Conservation (phyloP, 2,797 vertebrate species). For the Sebastes steindachneri region DNA sequence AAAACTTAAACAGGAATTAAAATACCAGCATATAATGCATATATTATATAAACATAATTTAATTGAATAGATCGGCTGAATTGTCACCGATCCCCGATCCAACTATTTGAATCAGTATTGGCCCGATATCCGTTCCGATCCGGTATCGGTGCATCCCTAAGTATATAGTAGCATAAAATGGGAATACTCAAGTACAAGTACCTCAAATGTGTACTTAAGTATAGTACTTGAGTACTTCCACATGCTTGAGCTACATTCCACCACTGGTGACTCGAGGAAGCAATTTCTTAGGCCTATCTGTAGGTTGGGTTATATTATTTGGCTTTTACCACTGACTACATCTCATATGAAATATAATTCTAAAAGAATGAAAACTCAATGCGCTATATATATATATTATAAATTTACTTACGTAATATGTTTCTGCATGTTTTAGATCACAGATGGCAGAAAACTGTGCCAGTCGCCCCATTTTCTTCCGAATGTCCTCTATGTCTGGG, state of each 20-base stretch:
- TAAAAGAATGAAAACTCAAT: neutral
- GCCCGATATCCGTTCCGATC: too few relatives aligned
- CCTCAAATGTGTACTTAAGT: neutral
- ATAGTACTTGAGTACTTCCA: neutral
- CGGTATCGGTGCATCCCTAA: too few relatives aligned
- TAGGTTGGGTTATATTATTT: neutral
- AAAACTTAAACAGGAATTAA: too few relatives aligned
- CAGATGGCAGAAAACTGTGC: accelerated
- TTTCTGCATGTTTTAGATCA: slow-evolving; percentile 3
- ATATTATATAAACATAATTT: too few relatives aligned
- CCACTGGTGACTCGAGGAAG: neutral
- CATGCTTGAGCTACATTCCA: neutral
- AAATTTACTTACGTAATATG: slow-evolving; percentile 50
- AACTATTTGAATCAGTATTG: too few relatives aligned
- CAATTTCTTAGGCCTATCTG: neutral
- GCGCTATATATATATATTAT: neutral
- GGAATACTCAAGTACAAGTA: neutral
- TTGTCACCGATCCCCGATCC: too few relatives aligned
- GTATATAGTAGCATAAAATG: neutral
- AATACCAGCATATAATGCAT: too few relatives aligned
- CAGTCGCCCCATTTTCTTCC: accelerated
- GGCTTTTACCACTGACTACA: neutral
- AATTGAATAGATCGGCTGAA: too few relatives aligned
- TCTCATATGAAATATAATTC: neutral
- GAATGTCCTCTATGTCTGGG: accelerated